phyloP scores from a whole-genome alignment of 2,797 vertebrate genomes.

The Thamnophis elegans region DNA sequence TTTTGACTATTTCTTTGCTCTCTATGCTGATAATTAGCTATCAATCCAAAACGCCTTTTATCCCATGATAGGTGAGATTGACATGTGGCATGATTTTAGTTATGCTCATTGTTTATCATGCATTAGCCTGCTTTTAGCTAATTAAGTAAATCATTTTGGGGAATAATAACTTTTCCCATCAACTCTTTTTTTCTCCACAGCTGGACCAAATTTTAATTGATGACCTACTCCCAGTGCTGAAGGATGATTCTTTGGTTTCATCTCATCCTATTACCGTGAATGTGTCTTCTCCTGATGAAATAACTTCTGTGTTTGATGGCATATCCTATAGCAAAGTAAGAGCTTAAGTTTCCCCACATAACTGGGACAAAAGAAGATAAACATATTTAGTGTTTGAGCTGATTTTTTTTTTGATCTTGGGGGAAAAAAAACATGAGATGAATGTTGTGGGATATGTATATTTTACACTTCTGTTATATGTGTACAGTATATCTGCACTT shows the following conservation, averaged over 20 bases:
- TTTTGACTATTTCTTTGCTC: neutral
- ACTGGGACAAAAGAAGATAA: conserved; percentile 8
- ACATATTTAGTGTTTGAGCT: neutral
- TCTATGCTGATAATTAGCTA: neutral
- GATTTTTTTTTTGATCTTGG: neutral
- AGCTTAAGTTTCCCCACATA: neutral
- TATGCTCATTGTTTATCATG: conserved; percentile 11
- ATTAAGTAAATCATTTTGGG: neutral
- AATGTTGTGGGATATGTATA: neutral
- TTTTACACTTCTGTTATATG: neutral
- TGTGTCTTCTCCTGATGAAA: conserved; percentile 88
- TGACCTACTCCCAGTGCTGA: conserved; percentile 91
- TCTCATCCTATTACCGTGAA: conserved; percentile 89
- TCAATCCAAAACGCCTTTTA: neutral
- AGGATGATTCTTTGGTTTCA: conserved; percentile 86
- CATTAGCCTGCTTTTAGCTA: neutral
- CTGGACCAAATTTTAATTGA: conserved; percentile 86
- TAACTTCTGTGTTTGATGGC: conserved; percentile 94
- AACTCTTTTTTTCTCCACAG: conserved; percentile 68
- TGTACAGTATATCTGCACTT: neutral
- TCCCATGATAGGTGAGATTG: neutral
- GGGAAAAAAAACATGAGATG: neutral
- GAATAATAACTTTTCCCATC: neutral
- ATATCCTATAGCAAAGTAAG: conserved; percentile 96
- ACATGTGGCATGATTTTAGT: neutral